Base-by-base conservation (phyloP, 37 sponge, comb jelly and placozoan species). In the Chondrosia reniformis region DNA sequence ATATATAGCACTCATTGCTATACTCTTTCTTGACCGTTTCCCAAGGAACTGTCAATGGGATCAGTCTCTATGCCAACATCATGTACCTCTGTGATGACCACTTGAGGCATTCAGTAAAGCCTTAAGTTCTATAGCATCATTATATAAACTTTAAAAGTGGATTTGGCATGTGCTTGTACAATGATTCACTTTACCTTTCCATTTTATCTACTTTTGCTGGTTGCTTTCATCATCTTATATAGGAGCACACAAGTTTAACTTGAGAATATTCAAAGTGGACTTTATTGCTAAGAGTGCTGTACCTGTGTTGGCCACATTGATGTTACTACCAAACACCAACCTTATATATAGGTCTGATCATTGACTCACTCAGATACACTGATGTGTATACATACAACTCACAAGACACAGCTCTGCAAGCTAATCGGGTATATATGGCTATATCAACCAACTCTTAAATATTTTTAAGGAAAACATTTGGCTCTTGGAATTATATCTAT, bases 161-260 rank as follows among this genome's bases (percentile, higher is more conserved):
- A 0, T 46, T 77, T 67, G 33, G 80, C 9, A 57, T 84, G 24
- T 89, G 89, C 24, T 89, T 89, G 57, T 89, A 52, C 61, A 22
- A 76, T 67, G 2, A 45, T 89, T 15, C 85, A 80, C 55, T 80
- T 66, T 44, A 55, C 81, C 54, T 89, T 89, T 45, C 89, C 89
- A 2, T 42, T 72, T 33, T 89, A 89, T 45, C 78, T 89, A 36
- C 38, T 89, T 45, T 27, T 77, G 9, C 37, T 89, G 6, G 34
- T 76, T 28, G 2, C 69, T 22, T 33, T 10, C 12, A 63, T 89
- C 5, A 84, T 73, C n/a, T n/a, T n/a, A n/a, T 30, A 2, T 76
- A 2, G 58, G 10, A 19, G 25, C 58, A 24, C 57, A 56, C 58
- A 54, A 55, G 9, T 76, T 21, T 22, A n/a, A 31, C 22, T 30